Evolutionary conservation across 1,140 invertebrate species (phyloP).

Genomic region (Trichonephila clavipes): DNA sequence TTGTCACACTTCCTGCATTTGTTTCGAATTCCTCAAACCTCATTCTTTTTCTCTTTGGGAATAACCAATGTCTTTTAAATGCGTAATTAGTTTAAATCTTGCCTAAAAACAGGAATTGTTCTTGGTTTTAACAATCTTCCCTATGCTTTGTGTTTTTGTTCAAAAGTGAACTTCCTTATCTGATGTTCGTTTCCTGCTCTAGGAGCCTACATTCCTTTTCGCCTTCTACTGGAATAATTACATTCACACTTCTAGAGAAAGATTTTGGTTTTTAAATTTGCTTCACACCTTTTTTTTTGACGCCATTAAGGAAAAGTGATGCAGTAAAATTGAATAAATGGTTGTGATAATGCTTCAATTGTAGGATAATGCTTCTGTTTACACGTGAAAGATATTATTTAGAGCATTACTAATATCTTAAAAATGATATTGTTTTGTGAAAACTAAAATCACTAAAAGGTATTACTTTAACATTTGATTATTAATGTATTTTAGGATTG

Average conservation of each 20-base stretch:
- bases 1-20: not conserved
- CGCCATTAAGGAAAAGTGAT: no score
- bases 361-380: no score
- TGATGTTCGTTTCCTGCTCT: not conserved
- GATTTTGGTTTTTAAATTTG: no score
- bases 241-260: not conserved
- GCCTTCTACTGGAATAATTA: not conserved
- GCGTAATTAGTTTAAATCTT: not conserved
- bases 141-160: not conserved
- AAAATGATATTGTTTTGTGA: no score
- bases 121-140: not conserved
- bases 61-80: not conserved
- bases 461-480: no score
- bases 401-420: no score
- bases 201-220: not conserved
- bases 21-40: not conserved
- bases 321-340: no score
- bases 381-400: no score
- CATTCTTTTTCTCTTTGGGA: not conserved
- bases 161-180: conserved; percentile 18
- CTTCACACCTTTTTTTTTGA: no score
- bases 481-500: no score
- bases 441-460: no score
- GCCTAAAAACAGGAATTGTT: not conserved
- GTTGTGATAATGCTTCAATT: no score